Percentiles rank a stretch among this genome's conserved stretches.
Evolutionary conservation across 1,140 invertebrate species (phyloP).

Genomic region (Trichogramma pretiosum): DNA sequence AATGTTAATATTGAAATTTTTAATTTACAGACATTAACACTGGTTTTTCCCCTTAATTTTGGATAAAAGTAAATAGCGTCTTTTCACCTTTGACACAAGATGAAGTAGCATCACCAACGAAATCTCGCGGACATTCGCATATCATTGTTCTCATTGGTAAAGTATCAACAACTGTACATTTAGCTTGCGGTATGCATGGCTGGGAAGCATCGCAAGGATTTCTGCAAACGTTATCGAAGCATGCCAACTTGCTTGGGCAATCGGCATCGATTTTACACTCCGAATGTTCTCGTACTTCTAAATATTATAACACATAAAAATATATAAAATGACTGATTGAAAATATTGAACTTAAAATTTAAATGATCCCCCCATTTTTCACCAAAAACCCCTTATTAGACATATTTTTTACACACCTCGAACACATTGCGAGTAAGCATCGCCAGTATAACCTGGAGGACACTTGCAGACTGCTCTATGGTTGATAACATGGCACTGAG

Average conservation of each 20-base stretch:
- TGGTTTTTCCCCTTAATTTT: neutral
- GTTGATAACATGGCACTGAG: slow-evolving; percentile 67
- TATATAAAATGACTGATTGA: neutral
- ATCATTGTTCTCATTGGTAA: slow-evolving; percentile 78
- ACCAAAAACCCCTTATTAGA: neutral
- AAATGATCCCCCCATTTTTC: neutral
- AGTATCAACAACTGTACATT: slow-evolving; percentile 74
- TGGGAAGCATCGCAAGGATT: slow-evolving; percentile 72
- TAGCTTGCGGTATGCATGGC: slow-evolving; percentile 71
- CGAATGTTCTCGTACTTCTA: slow-evolving; percentile 48
- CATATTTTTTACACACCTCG: slow-evolving; percentile 50
- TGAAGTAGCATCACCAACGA: slow-evolving; percentile 73
- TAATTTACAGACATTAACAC: neutral
- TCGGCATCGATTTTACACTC: slow-evolving; percentile 76
- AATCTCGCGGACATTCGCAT: slow-evolving; percentile 73
- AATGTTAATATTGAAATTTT: too few species aligned
- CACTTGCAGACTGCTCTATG: slow-evolving; percentile 73
- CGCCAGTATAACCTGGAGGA: slow-evolving; percentile 71
- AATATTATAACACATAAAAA: slow-evolving; percentile 4
- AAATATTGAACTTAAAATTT: neutral
- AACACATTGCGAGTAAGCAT: slow-evolving; percentile 61
- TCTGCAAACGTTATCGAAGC: slow-evolving; percentile 68
- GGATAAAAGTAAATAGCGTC: slow-evolving; percentile 13
- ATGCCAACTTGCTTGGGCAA: slow-evolving; percentile 75
- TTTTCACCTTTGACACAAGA: slow-evolving; percentile 65